Evolutionary conservation across 1,140 invertebrate genomes (phyloP), one percentile per base, ranked within the genome.

Genomic region (Drosophila tani): DNA sequence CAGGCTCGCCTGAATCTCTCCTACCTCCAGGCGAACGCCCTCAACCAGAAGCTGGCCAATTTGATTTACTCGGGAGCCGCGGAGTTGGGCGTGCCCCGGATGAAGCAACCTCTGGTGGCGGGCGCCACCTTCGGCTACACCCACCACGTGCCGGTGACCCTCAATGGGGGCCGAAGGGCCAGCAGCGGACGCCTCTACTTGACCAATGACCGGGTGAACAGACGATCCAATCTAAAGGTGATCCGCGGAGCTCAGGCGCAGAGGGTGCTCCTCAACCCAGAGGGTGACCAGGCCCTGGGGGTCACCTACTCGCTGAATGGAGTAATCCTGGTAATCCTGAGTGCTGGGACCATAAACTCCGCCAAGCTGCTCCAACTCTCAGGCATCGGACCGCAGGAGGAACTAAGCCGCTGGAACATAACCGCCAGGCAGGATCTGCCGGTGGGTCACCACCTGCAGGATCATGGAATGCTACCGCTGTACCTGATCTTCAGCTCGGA

Each of bases 361-460:
- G 94, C 94, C 5, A 93, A 94, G 71, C 24, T 95, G 2, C 82
- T 95, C 0, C 97, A 98, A 96, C 60, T 78, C 8, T 93, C 92
- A 0, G 91, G 92, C 91, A 88, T 93, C 92, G 64, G 76, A 86
- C 93, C 71, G 76, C 93, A 24, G 78, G 93, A 57, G 82, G 93
- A 66, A 92, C 92, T 78, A 77, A 90, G 77, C 14, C 71, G 75
- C 6, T 58, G 93, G 8, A 88, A 91, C 38, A 94, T 96, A 1
- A 74, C 93, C 3, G 67, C 94, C 1, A n/a, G 90, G 9, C 49
- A 70, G 57, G 94, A 96, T 74, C 86, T 96, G 9, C 95, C 95
- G 0, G 85, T 97, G 2, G 96, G 96, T 0, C 80, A 94, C 35
- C 96, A 97, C 91, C 93, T 97, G 1, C 95, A 95, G 69, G 95